Conservation (phyloP, 2,888 invertebrate species). For the Anorthoa munda region DNA sequence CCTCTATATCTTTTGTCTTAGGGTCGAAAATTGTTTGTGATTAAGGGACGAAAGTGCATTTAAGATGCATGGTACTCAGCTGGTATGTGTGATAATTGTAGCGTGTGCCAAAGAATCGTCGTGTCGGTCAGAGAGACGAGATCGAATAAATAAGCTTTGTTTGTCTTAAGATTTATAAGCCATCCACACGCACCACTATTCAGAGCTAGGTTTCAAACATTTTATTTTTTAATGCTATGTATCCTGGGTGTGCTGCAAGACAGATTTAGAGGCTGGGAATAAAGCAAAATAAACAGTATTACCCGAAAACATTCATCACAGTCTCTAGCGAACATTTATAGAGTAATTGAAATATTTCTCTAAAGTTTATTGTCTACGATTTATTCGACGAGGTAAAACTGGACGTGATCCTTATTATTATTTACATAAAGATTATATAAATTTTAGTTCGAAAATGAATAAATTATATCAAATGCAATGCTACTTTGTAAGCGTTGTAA, state of each 20-base stretch:
- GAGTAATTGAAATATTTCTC: slow-evolving; percentile 61
- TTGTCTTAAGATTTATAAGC: slow-evolving; percentile 59
- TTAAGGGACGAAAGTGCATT: slow-evolving; percentile 52
- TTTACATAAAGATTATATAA: slow-evolving; percentile 21
- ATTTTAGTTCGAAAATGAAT: slow-evolving; percentile 31
- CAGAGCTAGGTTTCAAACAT: slow-evolving; percentile 28
- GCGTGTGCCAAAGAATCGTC: slow-evolving; percentile 75
- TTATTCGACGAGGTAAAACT: slow-evolving; percentile 46
- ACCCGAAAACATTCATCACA: slow-evolving; percentile 57
- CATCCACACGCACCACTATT: slow-evolving; percentile 29
- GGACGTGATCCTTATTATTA: slow-evolving; percentile 52
- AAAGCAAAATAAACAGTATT: slow-evolving; percentile 60
- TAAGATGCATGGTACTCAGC: slow-evolving; percentile 66
- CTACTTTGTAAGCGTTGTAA: slow-evolving; percentile 22
- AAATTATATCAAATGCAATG: slow-evolving; percentile 15
- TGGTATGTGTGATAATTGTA: slow-evolving; percentile 73
- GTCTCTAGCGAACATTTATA: slow-evolving; percentile 60
- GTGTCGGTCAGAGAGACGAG: slow-evolving; percentile 45
- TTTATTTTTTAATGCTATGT: slow-evolving; percentile 31
- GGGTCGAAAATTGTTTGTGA: slow-evolving; percentile 62
- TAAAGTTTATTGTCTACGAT: slow-evolving; percentile 51
- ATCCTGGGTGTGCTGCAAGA: slow-evolving; percentile 50
- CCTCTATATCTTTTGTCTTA: slow-evolving; percentile 65
- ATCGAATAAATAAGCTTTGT: slow-evolving; percentile 49
- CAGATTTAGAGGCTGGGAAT: slow-evolving; percentile 54